Evolutionary conservation across 2,797 vertebrate genomes (phyloP).

Genomic region (Telmatherina bonti): DNA sequence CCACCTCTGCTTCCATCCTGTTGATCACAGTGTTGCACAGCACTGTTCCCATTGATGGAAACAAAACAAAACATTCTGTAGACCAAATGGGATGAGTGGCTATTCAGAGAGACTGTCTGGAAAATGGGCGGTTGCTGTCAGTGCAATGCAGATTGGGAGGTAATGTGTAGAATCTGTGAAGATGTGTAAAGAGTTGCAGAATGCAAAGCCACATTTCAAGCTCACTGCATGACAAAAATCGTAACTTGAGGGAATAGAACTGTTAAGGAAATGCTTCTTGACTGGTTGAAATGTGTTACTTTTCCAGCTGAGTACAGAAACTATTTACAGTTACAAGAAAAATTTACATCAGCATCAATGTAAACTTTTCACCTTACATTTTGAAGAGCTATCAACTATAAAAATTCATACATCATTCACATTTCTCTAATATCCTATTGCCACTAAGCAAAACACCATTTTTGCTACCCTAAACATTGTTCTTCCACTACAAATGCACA

Average conservation of each 20-base stretch:
- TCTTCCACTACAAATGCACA: background rate
- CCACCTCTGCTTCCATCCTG: slow-evolving; percentile 49
- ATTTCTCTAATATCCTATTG: background rate
- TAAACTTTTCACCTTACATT: too few species aligned
- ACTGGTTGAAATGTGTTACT: slow-evolving; percentile 5
- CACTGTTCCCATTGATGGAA: slow-evolving; percentile 62
- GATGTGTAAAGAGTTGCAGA: slow-evolving; percentile 11
- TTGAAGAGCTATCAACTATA: background rate
- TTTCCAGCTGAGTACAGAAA: background rate
- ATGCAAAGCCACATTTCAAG: slow-evolving; percentile 47
- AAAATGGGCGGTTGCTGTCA: slow-evolving; percentile 40
- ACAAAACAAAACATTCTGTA: slow-evolving; percentile 51
- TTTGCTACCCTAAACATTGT: too few species aligned
- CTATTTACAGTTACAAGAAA: too few species aligned
- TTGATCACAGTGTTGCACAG: slow-evolving; percentile 35
- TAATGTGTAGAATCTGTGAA: slow-evolving; percentile 37
- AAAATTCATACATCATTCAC: too few species aligned
- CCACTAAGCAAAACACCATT: background rate
- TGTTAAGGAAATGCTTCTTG: slow-evolving; percentile 16
- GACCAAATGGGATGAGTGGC: slow-evolving; percentile 61
- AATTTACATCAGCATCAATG: too few species aligned
- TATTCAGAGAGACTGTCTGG: slow-evolving; percentile 54
- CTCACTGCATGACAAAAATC: slow-evolving; percentile 4
- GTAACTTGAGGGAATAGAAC: background rate
- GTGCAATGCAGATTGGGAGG: slow-evolving; percentile 48